Evolutionary conservation across 2,888 invertebrate genomes (phyloP).

Genomic region (Cephus pygmeus): DNA sequence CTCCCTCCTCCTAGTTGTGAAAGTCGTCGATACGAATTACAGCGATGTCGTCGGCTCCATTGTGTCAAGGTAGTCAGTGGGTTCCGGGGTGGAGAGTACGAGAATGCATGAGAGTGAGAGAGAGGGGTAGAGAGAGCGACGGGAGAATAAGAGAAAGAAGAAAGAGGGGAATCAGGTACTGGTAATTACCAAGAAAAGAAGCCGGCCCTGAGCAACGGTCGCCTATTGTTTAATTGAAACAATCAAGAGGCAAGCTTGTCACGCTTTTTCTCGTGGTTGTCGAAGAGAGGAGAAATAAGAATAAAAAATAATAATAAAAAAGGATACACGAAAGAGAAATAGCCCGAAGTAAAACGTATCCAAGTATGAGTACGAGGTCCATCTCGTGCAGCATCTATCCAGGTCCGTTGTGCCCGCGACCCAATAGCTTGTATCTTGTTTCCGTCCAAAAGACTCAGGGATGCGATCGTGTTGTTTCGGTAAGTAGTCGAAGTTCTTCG

Average conservation of each 20-base stretch:
- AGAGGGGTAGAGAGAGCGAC: not conserved
- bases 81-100: not conserved
- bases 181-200: conserved; percentile 12
- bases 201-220: conserved; percentile 12
- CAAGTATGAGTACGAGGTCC: too few relatives aligned
- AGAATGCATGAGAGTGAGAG: conserved; percentile 3
- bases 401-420: too few relatives aligned
- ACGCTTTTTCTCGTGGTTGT: conserved; percentile 16
- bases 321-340: too few relatives aligned
- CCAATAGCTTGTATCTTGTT: too few relatives aligned
- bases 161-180: conserved; percentile 8
- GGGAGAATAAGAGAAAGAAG: conserved; percentile 14
- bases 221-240: conserved; percentile 24
- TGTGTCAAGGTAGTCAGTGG: conserved; percentile 36
- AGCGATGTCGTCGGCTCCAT: conserved; percentile 27
- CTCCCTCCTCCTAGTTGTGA: too few relatives aligned
- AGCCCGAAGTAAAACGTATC: too few relatives aligned
- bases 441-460: too few relatives aligned
- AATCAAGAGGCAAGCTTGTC: conserved; percentile 22
- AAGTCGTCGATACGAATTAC: too few relatives aligned
- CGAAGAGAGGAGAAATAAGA: conserved; percentile 8
- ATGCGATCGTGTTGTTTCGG: too few relatives aligned
- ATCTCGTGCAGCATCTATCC: too few relatives aligned
- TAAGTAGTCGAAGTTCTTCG: too few relatives aligned
- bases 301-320: too few relatives aligned